Base-by-base conservation (phyloP, 2,113 vertebrate genomes). In the Mustela nigripes region DNA sequence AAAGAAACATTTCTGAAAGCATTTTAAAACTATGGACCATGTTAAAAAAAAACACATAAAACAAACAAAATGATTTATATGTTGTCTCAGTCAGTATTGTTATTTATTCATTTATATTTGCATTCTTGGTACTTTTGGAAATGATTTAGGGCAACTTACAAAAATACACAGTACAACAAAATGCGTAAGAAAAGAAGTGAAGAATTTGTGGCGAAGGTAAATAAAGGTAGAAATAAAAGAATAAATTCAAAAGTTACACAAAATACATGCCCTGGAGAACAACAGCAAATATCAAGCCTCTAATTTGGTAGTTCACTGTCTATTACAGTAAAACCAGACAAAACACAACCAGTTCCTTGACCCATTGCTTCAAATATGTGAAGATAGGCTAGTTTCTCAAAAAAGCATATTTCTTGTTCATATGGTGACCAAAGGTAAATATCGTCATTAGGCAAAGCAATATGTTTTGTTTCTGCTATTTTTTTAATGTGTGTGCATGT, bases 41-140 rank as follows among this genome's bases (percentile, higher is more conserved):
- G 19, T 84, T 31, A 45, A 96, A 58, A 39, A 4, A 58, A 58
- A 58, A 78, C 67, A 71, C 16, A 19, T 53, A 69, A 80, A 88
- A 79, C 48, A 91, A 84, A 63, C 1, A 84, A 74, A 74, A 74
- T 62, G 5, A 76, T 74, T 26, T 86, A 81, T 56, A 62, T 85
- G 11, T 26, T 88, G 15, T 7, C 42, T 80, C 19, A 48, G 15
- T 82, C 65, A 86, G 10, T 62, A 56, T 63, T 74, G 95, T n/a
- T 76, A 85, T 76, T 93, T 87, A 42, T 65, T 96, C 33, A 88
- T 89, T 92, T 91, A 36, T 73, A 81, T 76, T 80, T 96, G 11
- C 26, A 89, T 0, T 65, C 9, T 76, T 48, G 56, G 7, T 94
- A 5, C 11, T 82, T 94, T 92, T 74, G 8, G 50, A 96, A 94